Evolutionary conservation across 2,797 vertebrate species (phyloP).

Genomic region (Apogon hyalosoma): DNA sequence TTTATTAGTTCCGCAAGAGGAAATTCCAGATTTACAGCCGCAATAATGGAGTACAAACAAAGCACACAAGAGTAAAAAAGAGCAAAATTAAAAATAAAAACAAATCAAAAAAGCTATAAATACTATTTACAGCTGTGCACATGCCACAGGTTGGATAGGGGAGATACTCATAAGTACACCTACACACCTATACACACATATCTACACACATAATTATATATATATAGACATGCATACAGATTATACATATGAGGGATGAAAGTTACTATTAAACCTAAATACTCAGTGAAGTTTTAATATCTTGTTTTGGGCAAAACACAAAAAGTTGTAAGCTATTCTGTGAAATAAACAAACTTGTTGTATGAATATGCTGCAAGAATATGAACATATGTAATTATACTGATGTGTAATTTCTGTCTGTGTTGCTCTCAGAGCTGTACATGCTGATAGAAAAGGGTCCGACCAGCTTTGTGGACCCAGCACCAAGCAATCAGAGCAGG

Average conservation of each 20-base stretch:
- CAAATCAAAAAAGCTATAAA: too few species aligned
- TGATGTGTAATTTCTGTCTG: conserved; percentile 6
- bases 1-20: too few species aligned
- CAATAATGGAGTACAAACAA: too few species aligned
- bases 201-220: too few species aligned
- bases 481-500: conserved; percentile 76
- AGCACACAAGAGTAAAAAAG: too few species aligned
- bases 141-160: too few species aligned
- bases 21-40: too few species aligned
- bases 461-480: conserved; percentile 62
- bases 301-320: not conserved
- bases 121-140: too few species aligned
- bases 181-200: too few species aligned
- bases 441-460: conserved; percentile 76
- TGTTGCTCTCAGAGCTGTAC: conserved; percentile 74
- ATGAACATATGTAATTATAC: not conserved
- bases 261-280: not conserved
- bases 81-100: too few species aligned
- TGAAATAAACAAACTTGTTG: not conserved
- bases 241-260: not conserved
- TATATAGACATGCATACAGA: too few species aligned
- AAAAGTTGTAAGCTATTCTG: not conserved
- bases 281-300: not conserved
- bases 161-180: too few species aligned
- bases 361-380: not conserved